Evolutionary conservation across 2,797 vertebrate species (phyloP), one percentile per base, ranked within the genome.

Genomic region (Eospalax fontanierii): DNA sequence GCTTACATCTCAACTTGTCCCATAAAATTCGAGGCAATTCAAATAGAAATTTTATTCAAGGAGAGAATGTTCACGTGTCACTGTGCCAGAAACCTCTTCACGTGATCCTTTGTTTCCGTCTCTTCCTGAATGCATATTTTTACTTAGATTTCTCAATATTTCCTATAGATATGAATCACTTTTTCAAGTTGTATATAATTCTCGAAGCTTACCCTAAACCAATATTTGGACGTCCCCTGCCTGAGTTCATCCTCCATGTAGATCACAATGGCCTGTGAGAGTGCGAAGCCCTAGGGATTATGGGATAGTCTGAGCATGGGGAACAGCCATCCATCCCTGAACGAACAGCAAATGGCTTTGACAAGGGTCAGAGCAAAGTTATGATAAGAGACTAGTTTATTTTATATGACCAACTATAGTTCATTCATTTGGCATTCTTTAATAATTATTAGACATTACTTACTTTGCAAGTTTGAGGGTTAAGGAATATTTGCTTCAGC

Each of bases 401-500:
- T 66, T 75, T 75, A 22, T 5, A 33, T 65, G 54, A 35, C 26
- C 46, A 68, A 30, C 54, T 46, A 54, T 3, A 63, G 10, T 46
- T 24, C 8, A 33, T 65, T n/a, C 40, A 35, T 59, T 79, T 59
- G 76, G 6, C n/a, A 59, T 35, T 79, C 35, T 59, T 68, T 68
- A 4, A 28, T 43, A 88, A 76, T 35, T 24, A 28, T 14, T n/a
- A 78, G 21, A 30, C 63, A 70, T 43, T 61, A 61, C 35, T 86
- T 70, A 28, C 61, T 68, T 89, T 59, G 59, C 21, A 80, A 35
- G 21, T 65, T 86, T 85, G 66, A 8, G 24, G n/a, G 38, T 57
- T 82, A 59, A 90, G 40, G n/a, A 86, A 65, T 70, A 76, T 38
- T 87, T 90, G 54, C 43, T 82, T 82, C 40, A 76, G 43, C 21